These are phyloP conservation scores for Peromyscus aztecus DNA, from an alignment of 2,797 vertebrate species.

Conservation along the genomic window DNA sequence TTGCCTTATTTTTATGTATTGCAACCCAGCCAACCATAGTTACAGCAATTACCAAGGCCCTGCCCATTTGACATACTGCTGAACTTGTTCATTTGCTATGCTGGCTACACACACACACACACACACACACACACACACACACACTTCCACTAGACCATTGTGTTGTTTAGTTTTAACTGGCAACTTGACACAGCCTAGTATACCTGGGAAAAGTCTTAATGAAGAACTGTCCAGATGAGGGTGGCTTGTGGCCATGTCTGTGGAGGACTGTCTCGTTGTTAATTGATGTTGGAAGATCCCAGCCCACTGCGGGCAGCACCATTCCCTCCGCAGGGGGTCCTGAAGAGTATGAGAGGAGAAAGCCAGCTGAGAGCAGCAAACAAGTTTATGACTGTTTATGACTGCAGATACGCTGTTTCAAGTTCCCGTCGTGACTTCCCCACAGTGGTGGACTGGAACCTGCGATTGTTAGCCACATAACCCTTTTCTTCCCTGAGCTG, in stretches of 20 bases:
- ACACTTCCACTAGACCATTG: neutral
- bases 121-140: neutral
- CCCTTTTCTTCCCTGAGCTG: neutral
- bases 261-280: neutral
- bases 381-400: neutral
- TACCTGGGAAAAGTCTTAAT: neutral
- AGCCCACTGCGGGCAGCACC: neutral
- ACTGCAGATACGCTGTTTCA: neutral
- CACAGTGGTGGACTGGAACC: neutral
- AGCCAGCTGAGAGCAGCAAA: neutral
- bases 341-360: neutral
- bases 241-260: neutral
- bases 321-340: neutral
- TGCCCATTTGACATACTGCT: accelerated
- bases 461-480: neutral
- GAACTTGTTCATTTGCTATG: neutral
- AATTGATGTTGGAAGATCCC: neutral
- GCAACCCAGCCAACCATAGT: neutral
- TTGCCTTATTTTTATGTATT: neutral
- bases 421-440: neutral
- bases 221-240: neutral
- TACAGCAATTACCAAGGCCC: neutral
- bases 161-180: neutral
- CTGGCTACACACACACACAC: too few species aligned
- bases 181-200: neutral